Evolutionary conservation across 2,113 vertebrate species (phyloP), one percentile per base, ranked within the genome.

Genomic region (Eublepharis macularius): DNA sequence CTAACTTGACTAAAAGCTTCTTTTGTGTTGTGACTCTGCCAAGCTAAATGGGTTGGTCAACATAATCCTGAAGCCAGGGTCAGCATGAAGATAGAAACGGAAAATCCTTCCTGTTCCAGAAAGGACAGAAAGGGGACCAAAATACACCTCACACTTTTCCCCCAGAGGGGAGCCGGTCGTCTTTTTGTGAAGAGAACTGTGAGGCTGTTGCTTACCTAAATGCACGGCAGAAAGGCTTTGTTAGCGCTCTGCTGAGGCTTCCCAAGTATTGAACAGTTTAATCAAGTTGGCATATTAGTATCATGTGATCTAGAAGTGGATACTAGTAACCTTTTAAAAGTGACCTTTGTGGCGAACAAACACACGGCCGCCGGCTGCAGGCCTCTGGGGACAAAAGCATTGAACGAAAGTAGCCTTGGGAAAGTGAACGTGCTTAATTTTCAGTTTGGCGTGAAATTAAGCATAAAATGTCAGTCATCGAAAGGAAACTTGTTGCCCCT

Each of bases 221-320:
- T 72, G 32, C 13, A 34, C 57, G 70, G 70, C 69, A 54, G 34
- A 70, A 54, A 24, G 82, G 78, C 21, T 82, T 81, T 26, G 65
- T 12, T 8, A 47, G 0, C 83, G 16, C 76, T 89, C 41, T 80
- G 47, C 74, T 84, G 54, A 85, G 78, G 60, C 80, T 73, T 43
- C 47, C 32, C 2, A 89, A 82, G 90, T 93, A 54, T 90, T 89
- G 82, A 89, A 68, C 84, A 81, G 24, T 32, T 89, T 85, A 84
- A 39, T 92, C 65, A 86, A 21, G 13, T 36, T 65, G 36, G 12
- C 26, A 73, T 41, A 34, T 75, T 43, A 65, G 68, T 13, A 4
- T 87, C 84, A 79, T 69, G 83, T 54, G n/a, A 76, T 91, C 49
- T 75, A 70, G 70, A 89, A 90, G 41, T 34, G 14, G 68, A 32